Conservation (phyloP, 1,140 invertebrate genomes). For the Sarcophaga peregrina region DNA sequence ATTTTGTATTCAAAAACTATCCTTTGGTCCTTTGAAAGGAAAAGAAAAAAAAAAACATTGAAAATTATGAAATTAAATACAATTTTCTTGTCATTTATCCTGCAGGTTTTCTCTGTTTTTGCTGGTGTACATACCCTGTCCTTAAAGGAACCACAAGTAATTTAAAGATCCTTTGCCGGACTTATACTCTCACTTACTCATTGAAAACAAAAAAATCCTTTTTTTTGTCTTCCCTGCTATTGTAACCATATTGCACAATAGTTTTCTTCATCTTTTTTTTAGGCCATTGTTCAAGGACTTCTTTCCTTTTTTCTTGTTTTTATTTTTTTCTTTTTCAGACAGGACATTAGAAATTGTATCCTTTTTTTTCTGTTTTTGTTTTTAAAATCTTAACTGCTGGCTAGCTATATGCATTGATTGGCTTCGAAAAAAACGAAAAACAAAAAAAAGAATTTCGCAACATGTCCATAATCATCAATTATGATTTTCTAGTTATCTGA, state of each 20-base stretch:
- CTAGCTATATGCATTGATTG: too few relatives aligned
- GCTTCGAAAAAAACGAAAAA: not conserved
- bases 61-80: constrained; percentile 10
- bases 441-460: not conserved
- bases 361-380: constrained; percentile 12
- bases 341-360: not conserved
- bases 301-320: not conserved
- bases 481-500: constrained; percentile 2
- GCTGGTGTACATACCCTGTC: not conserved
- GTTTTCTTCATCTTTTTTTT: too few relatives aligned
- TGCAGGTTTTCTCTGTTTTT: constrained; percentile 7
- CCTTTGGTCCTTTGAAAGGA: not conserved
- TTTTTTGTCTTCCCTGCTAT: not conserved
- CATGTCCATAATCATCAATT: not conserved
- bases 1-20: not conserved
- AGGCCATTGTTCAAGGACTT: not conserved
- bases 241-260: not conserved
- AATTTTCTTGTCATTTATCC: not conserved
- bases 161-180: constrained; percentile 22
- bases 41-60: not conserved
- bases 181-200: not conserved
- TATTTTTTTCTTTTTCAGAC: not conserved
- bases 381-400: not conserved
- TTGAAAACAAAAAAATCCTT: too few relatives aligned
- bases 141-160: constrained; percentile 22